These are phyloP conservation scores for Pediacus dermestoides DNA, from an alignment of 2,888 invertebrate genomes.

Conservation along the genomic window DNA sequence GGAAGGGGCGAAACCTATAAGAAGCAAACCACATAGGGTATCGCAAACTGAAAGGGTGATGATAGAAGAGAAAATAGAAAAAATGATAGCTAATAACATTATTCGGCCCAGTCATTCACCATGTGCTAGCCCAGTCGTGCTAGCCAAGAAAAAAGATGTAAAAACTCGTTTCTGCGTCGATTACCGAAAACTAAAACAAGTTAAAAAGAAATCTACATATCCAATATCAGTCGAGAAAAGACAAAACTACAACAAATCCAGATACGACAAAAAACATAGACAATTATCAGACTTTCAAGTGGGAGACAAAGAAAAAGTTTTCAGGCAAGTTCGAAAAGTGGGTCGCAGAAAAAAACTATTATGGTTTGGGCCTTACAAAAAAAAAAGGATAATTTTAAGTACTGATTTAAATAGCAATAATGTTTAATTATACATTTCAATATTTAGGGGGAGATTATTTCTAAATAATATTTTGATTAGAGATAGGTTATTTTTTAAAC, in stretches of 20 bases:
- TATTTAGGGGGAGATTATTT: too few relatives aligned
- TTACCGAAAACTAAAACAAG: conserved; percentile 4
- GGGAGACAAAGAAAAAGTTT: too few relatives aligned
- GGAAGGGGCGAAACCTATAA: conserved; percentile 1
- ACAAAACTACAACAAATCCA: too few relatives aligned
- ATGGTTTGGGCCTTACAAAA: conserved; percentile 19
- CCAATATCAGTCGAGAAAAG: conserved; percentile 23
- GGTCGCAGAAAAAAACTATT: conserved; percentile 21
- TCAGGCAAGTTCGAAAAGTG: too few relatives aligned
- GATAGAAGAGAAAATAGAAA: conserved; percentile 5
- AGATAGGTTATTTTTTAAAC: too few relatives aligned
- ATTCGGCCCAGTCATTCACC: conserved; percentile 4
- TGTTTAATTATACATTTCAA: too few relatives aligned
- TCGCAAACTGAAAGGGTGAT: conserved; percentile 9
- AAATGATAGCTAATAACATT: conserved; percentile 6
- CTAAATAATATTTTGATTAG: too few relatives aligned
- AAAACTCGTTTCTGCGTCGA: conserved; percentile 3
- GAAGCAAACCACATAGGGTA: conserved; percentile 9
- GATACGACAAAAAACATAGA: too few relatives aligned
- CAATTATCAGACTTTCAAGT: too few relatives aligned
- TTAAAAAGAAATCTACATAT: conserved; percentile 14
- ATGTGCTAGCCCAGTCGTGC: conserved; percentile 8
- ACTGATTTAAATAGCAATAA: conserved; percentile 25
- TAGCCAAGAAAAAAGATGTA: conserved; percentile 4
- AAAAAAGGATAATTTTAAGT: conserved; percentile 8